These are phyloP conservation scores for Oscarella lobularis DNA, from an alignment of 37 sponge, comb jelly and placozoan species.

Conservation along the genomic window DNA sequence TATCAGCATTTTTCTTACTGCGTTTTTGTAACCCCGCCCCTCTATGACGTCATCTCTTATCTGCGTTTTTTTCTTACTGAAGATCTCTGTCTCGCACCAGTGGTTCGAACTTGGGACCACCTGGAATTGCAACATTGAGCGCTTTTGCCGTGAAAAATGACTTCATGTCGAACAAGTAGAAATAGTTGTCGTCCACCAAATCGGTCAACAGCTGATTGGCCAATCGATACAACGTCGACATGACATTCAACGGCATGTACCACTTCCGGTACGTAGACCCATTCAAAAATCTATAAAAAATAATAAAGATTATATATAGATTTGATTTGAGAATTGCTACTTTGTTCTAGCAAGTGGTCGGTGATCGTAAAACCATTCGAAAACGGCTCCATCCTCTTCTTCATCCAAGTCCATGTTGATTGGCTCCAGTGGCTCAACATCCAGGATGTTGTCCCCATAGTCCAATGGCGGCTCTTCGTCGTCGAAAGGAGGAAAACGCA, in stretches of 20 bases:
- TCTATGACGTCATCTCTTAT: too few species aligned
- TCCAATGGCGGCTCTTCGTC: slow-evolving; percentile 99
- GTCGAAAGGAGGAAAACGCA: slow-evolving; percentile 99
- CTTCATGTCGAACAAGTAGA: slow-evolving; percentile 95
- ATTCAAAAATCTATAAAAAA: slow-evolving; percentile 51
- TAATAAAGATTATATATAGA: too few species aligned
- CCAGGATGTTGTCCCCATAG: slow-evolving; percentile 95
- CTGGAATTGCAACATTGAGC: slow-evolving; percentile 96
- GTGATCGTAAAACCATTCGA: slow-evolving; percentile 97
- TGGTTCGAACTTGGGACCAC: slow-evolving; percentile 99
- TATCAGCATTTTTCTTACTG: too few species aligned
- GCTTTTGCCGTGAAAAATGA: slow-evolving; percentile 99
- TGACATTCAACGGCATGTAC: slow-evolving; percentile 76
- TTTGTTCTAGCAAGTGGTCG: slow-evolving; percentile 73
- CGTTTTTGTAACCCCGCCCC: too few species aligned
- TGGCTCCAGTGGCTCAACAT: slow-evolving; percentile 98
- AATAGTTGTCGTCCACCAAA: slow-evolving; percentile 93
- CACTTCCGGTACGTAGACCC: slow-evolving; percentile 83
- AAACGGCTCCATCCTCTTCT: slow-evolving; percentile 81
- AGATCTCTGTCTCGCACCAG: slow-evolving; percentile 66
- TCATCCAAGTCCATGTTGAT: slow-evolving; percentile 98
- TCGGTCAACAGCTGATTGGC: slow-evolving; percentile 98
- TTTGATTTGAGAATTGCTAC: slow-evolving; percentile 30
- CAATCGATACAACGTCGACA: slow-evolving; percentile 96
- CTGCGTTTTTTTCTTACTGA: too few species aligned